Evolutionary conservation across 2,797 vertebrate species (phyloP).

Genomic region (Valencia hispanica): DNA sequence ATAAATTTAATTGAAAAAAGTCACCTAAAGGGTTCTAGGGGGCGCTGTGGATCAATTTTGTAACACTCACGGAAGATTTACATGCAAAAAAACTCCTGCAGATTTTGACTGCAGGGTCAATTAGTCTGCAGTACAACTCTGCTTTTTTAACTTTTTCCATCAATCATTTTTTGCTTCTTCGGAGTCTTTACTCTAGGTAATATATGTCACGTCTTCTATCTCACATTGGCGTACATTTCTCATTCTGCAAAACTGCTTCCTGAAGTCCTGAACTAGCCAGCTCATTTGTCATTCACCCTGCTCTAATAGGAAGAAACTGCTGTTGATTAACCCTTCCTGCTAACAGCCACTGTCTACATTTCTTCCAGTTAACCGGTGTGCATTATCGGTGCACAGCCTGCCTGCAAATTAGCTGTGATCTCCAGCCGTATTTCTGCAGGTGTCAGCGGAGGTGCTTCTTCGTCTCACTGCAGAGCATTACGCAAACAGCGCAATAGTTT

Average conservation of each 20-base stretch:
- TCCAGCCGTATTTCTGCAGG: conserved; percentile 66
- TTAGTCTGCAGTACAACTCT: background rate
- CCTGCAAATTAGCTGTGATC: conserved; percentile 32
- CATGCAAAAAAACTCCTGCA: background rate
- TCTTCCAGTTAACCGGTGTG: conserved; percentile 17
- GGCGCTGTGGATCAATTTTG: background rate
- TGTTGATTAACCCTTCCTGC: conserved; percentile 75
- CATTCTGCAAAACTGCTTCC: conserved; percentile 39
- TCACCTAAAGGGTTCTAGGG: background rate
- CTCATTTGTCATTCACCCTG: conserved; percentile 68
- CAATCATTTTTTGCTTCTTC: conserved; percentile 21
- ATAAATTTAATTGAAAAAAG: too few species aligned
- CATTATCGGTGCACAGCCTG: conserved; percentile 49
- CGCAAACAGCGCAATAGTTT: conserved; percentile 65
- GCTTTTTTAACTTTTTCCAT: background rate
- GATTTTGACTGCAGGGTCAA: background rate
- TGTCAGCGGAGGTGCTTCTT: conserved; percentile 68
- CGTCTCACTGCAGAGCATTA: conserved; percentile 56
- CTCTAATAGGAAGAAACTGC: conserved; percentile 61
- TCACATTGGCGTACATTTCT: conserved; percentile 32
- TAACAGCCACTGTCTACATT: conserved; percentile 51
- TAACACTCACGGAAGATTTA: background rate
- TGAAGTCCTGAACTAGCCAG: conserved; percentile 27
- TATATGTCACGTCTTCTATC: conserved; percentile 38
- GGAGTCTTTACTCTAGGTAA: conserved; percentile 39